Base-by-base conservation (phyloP, 2,888 invertebrate species). In the Drosophila subsilvestris region DNA sequence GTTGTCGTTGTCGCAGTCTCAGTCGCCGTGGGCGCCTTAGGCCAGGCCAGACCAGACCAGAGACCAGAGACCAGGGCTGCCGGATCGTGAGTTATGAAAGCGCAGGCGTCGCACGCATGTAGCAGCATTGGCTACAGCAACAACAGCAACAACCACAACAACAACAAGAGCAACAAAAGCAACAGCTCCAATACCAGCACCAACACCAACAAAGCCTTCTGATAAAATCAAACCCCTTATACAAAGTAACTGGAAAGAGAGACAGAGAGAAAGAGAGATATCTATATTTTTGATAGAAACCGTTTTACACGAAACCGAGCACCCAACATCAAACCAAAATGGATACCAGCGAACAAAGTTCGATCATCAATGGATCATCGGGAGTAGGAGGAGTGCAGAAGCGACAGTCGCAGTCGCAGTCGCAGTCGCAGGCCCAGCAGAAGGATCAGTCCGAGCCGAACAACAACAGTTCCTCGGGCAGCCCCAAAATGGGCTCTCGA, bases 401-500 rank as follows among this genome's bases (percentile, higher is more conserved):
- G 18, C 54, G 27, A 22, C 27, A 45, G 55, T 7, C 56, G 14
- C 37, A 37, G 14, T 37, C 32, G 12, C 37, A 37, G 14, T 37
- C 29, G 10, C 27, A 45, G 60, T 7, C 56, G 0, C 29, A 32
- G 12, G 10, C 37, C 14, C 37, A 37, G n/a, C 37, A 37, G 6
- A 37, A 37, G 37, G 37, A 37, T n/a, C 37, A 37, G 37, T 37
- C 37, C 7, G 37, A 37, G 2, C 37, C 37, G 7, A 37, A 37
- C 37, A 58, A 49, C 68, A 62, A 59, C 68, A 68, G 48, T 37
- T 42, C 63, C 50, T 17, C 69, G 14, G 84, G 82, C 74, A 91
- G 89, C 68, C 90, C 91, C 51, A 93, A 93, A 85, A 95, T 96
- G 93, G 97, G 97, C 70, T 97, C 97, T 79, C 94, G 97, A 78